Percentiles rank a stretch among this genome's conserved stretches.
These are phyloP conservation scores for Acromyrmex echinatior DNA, from an alignment of 1,140 invertebrate genomes.

Conservation along the genomic window DNA sequence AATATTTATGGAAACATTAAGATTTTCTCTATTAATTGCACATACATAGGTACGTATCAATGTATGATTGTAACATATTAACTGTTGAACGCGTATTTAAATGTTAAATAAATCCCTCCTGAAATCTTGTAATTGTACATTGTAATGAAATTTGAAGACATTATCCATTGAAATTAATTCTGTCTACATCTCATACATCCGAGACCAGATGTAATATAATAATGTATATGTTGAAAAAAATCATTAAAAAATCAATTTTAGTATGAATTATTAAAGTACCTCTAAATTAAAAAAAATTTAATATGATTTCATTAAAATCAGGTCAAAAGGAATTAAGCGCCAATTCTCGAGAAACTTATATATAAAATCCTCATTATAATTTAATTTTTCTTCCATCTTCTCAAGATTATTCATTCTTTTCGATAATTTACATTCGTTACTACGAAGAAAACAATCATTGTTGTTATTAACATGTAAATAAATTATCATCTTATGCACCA, in stretches of 20 bases:
- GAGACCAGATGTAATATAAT: too few relatives aligned
- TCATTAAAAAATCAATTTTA: too few relatives aligned
- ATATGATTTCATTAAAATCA: too few relatives aligned
- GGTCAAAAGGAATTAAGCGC: background rate
- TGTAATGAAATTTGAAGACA: too few relatives aligned
- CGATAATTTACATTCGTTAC: background rate
- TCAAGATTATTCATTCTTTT: background rate
- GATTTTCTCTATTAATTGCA: constrained; percentile 6
- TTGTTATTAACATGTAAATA: background rate
- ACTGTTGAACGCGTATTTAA: background rate
- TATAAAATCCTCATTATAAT: background rate
- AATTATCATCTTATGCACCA: background rate
- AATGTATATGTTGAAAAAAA: too few relatives aligned
- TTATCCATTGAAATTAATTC: too few relatives aligned
- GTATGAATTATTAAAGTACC: too few relatives aligned
- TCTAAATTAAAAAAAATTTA: too few relatives aligned
- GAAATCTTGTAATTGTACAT: too few relatives aligned
- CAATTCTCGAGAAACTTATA: background rate
- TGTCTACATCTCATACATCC: too few relatives aligned
- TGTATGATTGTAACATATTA: background rate
- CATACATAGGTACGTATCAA: background rate
- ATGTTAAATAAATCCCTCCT: background rate
- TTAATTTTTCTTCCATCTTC: background rate
- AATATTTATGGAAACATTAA: background rate
- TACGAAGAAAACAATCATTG: background rate